Percentiles rank a stretch among this genome's conserved stretches.
These are phyloP conservation scores for Drosophila bocqueti DNA, from an alignment of 1,140 invertebrate species.

Conservation along the genomic window DNA sequence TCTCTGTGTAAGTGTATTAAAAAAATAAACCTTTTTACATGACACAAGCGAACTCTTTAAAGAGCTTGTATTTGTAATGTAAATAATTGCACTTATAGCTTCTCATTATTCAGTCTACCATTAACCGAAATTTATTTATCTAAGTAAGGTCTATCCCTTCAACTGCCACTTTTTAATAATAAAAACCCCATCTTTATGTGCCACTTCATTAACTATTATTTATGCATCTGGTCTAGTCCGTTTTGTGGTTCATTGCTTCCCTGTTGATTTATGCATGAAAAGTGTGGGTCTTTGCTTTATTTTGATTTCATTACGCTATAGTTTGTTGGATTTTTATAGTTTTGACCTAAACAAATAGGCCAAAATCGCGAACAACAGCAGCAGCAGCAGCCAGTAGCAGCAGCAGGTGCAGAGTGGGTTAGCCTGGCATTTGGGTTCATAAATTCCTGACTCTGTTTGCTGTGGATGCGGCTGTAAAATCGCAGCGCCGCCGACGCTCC, in stretches of 20 bases:
- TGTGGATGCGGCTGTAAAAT: constrained; percentile 42
- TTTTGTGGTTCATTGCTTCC: constrained; percentile 6
- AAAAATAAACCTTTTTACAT: not conserved
- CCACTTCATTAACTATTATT: constrained; percentile 11
- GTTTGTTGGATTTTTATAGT: constrained; percentile 54
- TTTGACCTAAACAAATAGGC: constrained; percentile 66
- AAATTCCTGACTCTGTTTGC: constrained; percentile 28
- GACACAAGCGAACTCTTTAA: not conserved
- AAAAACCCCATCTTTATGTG: not conserved
- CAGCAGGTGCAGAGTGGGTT: constrained; percentile 12
- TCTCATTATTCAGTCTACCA: not conserved
- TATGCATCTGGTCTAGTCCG: not conserved
- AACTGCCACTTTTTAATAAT: not conserved
- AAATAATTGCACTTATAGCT: not conserved
- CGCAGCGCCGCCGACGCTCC: not conserved
- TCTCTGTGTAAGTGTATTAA: not conserved
- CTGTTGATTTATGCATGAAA: constrained; percentile 27
- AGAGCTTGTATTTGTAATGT: not conserved
- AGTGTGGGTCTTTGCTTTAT: constrained; percentile 29
- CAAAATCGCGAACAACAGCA: constrained; percentile 17
- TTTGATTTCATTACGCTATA: constrained; percentile 43
- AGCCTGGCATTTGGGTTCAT: constrained; percentile 28
- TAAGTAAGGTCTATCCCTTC: not conserved
- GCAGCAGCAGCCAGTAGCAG: not conserved
- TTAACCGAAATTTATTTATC: not conserved